Conservation (phyloP, 2,113 vertebrate species). For the Guaruba guarouba region DNA sequence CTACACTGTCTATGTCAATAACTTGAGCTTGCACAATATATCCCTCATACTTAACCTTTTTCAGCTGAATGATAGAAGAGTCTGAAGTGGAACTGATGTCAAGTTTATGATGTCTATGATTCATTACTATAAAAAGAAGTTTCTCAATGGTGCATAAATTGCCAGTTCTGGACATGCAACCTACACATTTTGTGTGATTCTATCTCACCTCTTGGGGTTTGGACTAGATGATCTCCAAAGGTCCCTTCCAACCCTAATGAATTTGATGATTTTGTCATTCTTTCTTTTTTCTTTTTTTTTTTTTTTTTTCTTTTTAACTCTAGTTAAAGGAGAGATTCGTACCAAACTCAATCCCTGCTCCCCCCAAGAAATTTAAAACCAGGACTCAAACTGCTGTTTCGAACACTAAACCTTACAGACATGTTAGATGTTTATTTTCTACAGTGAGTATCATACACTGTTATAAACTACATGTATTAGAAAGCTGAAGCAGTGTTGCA, state of each 20-base stretch:
- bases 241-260: background rate
- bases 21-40: background rate
- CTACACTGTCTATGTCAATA: background rate
- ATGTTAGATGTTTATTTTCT: background rate
- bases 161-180: background rate
- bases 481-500: background rate
- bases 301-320: background rate
- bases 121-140: background rate
- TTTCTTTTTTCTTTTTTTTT: background rate
- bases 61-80: background rate
- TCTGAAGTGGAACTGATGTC: background rate
- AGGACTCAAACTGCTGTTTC: background rate
- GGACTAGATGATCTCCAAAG: background rate
- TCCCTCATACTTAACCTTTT: background rate
- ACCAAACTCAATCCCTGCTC: background rate
- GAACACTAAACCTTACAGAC: background rate
- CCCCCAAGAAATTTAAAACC: background rate
- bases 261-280: background rate
- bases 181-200: background rate
- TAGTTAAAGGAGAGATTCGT: background rate
- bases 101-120: background rate
- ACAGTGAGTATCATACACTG: background rate
- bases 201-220: background rate
- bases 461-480: background rate
- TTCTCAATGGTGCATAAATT: background rate